Base-by-base conservation (phyloP, 1,140 invertebrate genomes). In the Drosophila ficusphila region DNA sequence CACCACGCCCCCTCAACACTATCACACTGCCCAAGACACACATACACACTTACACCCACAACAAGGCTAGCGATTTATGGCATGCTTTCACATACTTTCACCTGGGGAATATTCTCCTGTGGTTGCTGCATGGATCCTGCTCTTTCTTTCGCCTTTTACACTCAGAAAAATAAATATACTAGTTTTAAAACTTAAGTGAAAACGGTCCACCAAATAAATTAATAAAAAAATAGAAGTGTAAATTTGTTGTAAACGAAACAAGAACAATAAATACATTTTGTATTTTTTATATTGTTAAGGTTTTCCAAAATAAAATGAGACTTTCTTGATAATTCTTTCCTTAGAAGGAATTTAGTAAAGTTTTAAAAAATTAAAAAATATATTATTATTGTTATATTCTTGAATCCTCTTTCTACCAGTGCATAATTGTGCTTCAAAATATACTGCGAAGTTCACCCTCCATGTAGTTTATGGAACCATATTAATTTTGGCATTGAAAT, bases 81-180 rank as follows among this genome's bases (percentile, higher is more conserved):
- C 83, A 88, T 88, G 82, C 82, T 88, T 89, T 88, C 82, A 89
- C 77, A 88, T 82, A 88, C 83, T 88, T 88, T 88, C 82, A 88
- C 82, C 82, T 88, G 76, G 82, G 83, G 83, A 89, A 88, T 89
- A 88, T 77, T 77, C 82, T 68, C 69, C 41, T 73, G 47, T 39
- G 64, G 65, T 31, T 71, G 39, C 48, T 18, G 21, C 25, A 31
- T 38, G 31, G 25, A 34, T 60, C 38, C 49, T 33, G 41, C 33
- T 46, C 23, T 14, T 60, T 49, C 3, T 42, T 46, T 9, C 39
- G 14, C 18, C 0, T 16, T 16, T 11, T 11, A 11, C 14, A 58
- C 48, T 18, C 9, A 12, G 7, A 6, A 11, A 52, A 39, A 23
- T 27, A 16, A 3, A 3, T 16, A 3, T 16, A n/a, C 4, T 19